These are phyloP conservation scores for Cryptoblepharus egeriae DNA, from an alignment of 2,797 vertebrate species.

Conservation along the genomic window DNA sequence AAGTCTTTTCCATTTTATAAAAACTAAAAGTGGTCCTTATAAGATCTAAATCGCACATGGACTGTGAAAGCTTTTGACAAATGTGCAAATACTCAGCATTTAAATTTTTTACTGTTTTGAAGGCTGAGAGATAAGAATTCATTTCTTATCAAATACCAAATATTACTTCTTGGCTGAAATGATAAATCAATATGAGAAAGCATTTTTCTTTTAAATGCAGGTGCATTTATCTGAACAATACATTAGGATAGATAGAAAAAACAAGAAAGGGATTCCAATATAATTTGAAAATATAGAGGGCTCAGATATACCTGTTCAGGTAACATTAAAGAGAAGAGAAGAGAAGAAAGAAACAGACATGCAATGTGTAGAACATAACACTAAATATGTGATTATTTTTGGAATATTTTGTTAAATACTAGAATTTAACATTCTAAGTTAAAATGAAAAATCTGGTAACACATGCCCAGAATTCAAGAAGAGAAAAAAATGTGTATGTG, in stretches of 20 bases:
- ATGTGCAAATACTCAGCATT: slow-evolving; percentile 37
- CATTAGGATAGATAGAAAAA: background rate
- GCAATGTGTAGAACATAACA: slow-evolving; percentile 18
- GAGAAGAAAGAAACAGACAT: background rate
- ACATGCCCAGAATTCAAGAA: background rate
- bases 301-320: slow-evolving; percentile 27
- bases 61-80: slow-evolving; percentile 10
- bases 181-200: slow-evolving; percentile 51
- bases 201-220: slow-evolving; percentile 40
- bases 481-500: background rate
- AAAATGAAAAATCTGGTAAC: background rate
- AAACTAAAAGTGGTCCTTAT: background rate
- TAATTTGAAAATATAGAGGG: slow-evolving; percentile 31
- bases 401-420: background rate
- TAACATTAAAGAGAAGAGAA: slow-evolving; percentile 30
- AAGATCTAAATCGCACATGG: slow-evolving; percentile 24
- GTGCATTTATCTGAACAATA: slow-evolving; percentile 23
- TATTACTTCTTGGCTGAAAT: slow-evolving; percentile 43
- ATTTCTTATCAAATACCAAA: slow-evolving; percentile 46
- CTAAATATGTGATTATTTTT: background rate
- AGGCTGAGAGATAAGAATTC: slow-evolving; percentile 44
- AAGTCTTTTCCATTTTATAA: background rate
- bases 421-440: background rate
- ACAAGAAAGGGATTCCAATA: slow-evolving; percentile 8
- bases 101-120: slow-evolving; percentile 52